These are phyloP conservation scores for Uropetala carovei DNA, from an alignment of 2,888 invertebrate species.

Conservation along the genomic window DNA sequence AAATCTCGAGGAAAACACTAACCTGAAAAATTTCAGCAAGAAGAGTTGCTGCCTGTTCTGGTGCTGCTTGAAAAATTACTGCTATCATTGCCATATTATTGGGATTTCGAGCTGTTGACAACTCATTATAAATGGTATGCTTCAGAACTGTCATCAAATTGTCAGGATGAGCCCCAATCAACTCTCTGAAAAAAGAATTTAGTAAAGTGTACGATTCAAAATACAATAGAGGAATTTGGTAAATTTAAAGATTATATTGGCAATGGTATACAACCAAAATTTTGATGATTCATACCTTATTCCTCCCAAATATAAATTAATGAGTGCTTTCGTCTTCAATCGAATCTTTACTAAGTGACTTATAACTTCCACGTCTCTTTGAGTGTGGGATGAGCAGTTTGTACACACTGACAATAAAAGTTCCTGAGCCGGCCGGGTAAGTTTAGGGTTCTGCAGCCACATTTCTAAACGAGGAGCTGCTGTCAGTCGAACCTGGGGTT, in stretches of 20 bases:
- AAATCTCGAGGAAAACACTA: slow-evolving; percentile 65
- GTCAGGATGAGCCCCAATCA: slow-evolving; percentile 89
- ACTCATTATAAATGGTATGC: slow-evolving; percentile 95
- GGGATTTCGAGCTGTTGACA: slow-evolving; percentile 93
- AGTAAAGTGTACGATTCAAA: background rate
- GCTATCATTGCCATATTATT: slow-evolving; percentile 96
- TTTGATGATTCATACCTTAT: slow-evolving; percentile 77
- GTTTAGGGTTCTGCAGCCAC: slow-evolving; percentile 97
- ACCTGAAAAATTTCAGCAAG: slow-evolving; percentile 89
- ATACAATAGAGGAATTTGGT: background rate
- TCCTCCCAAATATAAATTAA: slow-evolving; percentile 91
- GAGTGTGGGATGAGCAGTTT: slow-evolving; percentile 86
- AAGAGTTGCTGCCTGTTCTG: slow-evolving; percentile 88
- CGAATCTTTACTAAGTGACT: slow-evolving; percentile 92
- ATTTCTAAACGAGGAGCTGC: slow-evolving; percentile 90
- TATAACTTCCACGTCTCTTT: slow-evolving; percentile 86
- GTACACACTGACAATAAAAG: slow-evolving; percentile 92
- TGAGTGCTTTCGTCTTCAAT: slow-evolving; percentile 94
- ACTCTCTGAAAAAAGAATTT: slow-evolving; percentile 81
- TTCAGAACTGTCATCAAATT: slow-evolving; percentile 91
- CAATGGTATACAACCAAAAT: background rate
- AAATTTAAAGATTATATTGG: no score
- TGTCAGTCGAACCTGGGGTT: slow-evolving; percentile 82
- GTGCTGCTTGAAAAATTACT: slow-evolving; percentile 90
- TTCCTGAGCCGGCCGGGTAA: slow-evolving; percentile 94